Conservation (phyloP, 2,888 invertebrate genomes). For the Melanchra persicariae region DNA sequence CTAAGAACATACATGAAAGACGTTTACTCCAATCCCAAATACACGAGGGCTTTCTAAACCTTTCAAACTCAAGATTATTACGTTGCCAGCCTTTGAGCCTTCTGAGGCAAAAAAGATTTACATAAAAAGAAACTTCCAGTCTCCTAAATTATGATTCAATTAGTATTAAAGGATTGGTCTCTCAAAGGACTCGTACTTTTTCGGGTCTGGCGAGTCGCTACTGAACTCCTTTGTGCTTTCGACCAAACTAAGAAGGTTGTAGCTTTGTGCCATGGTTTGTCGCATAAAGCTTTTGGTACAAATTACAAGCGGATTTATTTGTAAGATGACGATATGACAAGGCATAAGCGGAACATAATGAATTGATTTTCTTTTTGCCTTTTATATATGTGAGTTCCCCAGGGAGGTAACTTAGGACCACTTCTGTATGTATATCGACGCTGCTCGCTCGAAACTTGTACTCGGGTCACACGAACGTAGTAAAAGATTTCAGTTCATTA, state of each 20-base stretch:
- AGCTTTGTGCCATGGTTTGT: constrained; percentile 83
- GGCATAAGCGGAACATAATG: constrained; percentile 61
- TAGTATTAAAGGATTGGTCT: constrained; percentile 90
- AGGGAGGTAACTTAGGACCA: constrained; percentile 64
- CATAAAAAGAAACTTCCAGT: constrained; percentile 90
- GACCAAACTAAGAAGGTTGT: constrained; percentile 87
- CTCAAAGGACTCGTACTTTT: constrained; percentile 88
- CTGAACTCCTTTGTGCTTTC: constrained; percentile 86
- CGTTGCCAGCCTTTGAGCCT: constrained; percentile 82
- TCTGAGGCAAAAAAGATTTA: constrained; percentile 87
- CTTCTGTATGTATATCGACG: constrained; percentile 63
- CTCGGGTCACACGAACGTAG: constrained; percentile 65
- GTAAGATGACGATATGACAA: constrained; percentile 60
- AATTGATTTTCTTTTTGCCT: constrained; percentile 64
- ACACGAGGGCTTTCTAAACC: constrained; percentile 78
- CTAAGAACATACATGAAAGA: constrained; percentile 52
- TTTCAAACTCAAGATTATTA: constrained; percentile 85
- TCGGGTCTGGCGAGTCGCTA: constrained; percentile 84
- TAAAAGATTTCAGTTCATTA: constrained; percentile 78
- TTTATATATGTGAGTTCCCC: constrained; percentile 58
- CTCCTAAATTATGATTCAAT: constrained; percentile 90
- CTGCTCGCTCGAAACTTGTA: constrained; percentile 66
- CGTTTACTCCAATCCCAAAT: constrained; percentile 77
- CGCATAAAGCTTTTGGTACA: constrained; percentile 80
- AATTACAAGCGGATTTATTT: constrained; percentile 80